Conservation (phyloP, 2,888 invertebrate genomes). For the Hybos culiciformis region DNA sequence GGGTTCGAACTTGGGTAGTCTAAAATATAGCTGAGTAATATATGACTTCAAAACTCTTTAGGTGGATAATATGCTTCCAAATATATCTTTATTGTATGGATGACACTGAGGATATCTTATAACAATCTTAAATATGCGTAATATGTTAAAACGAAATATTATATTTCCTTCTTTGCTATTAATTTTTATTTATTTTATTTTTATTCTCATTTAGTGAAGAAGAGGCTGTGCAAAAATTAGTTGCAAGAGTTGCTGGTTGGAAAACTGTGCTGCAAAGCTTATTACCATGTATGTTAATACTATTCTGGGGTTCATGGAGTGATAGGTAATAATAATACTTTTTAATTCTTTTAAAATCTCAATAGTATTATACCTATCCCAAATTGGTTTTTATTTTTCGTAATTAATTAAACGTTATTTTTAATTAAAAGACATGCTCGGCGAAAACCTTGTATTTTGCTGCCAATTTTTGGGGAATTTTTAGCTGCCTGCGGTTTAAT, state of each 20-base stretch:
- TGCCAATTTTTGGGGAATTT: conserved; percentile 70
- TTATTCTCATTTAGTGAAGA: conserved; percentile 40
- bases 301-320: conserved; percentile 71
- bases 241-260: conserved; percentile 73
- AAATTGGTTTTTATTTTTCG: not conserved
- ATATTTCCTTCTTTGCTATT: conserved; percentile 31
- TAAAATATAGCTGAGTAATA: too few species aligned
- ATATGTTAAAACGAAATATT: conserved; percentile 40
- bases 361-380: not conserved
- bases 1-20: too few species aligned
- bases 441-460: conserved; percentile 58
- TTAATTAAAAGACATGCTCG: conserved; percentile 24
- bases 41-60: too few species aligned
- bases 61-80: too few species aligned
- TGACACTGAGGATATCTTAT: too few species aligned
- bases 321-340: conserved; percentile 37
- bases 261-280: conserved; percentile 73
- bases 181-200: conserved; percentile 5
- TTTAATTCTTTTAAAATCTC: not conserved
- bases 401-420: not conserved
- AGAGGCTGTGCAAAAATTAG: conserved; percentile 55
- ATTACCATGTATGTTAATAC: conserved; percentile 63
- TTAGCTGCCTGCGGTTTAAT: conserved; percentile 64
- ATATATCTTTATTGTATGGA: too few species aligned
- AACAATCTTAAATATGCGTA: too few species aligned